Base-by-base conservation (phyloP, 2,113 vertebrate species). In the Epinephelus lanceolatus region DNA sequence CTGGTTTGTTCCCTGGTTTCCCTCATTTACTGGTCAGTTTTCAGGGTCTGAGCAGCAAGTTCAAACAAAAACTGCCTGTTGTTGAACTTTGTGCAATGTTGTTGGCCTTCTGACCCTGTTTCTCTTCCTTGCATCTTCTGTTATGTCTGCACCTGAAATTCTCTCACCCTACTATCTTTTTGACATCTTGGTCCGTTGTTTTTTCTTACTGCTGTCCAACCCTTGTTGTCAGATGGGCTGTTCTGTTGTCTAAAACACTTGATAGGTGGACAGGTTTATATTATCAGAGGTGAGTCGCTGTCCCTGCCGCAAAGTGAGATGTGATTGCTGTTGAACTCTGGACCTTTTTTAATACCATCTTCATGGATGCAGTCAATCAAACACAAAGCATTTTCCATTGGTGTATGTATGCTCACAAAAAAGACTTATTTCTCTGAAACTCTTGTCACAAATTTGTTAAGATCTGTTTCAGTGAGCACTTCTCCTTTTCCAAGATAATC, bases 171-270 rank as follows among this genome's bases (percentile, higher is more conserved):
- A 95, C 87, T 61, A 3, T 95, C 95, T 95, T 86, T 95, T 96
- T 98, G 96, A 97, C 96, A 95, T 96, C 94, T 92, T 94, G 96
- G 96, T 97, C 96, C 94, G 93, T 96, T 98, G 96, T 97, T 97
- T 97, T 96, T 96, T 97, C 96, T 97, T 97, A 96, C 97, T 97
- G 97, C 96, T 97, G 96, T 96, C 97, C 97, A 97, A 97, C 96
- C 96, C 96, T 95, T 96, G 96, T 98, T 97, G 96, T 99, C 98
- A 99, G 98, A 99, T 25, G 97, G 98, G 96, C 97, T 99, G 97
- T 99, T 99, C 97, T 99, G 98, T 99, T 99, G 98, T 97, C 97
- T 99, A 95, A 99, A 99, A 96, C 98, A 99, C 97, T 97, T 99
- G 95, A 99, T 99, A 97, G 98, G 98, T 96, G 98, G 98, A 96